These are phyloP conservation scores for Megathymus violae DNA, from an alignment of 1,140 invertebrate genomes.

Conservation along the genomic window DNA sequence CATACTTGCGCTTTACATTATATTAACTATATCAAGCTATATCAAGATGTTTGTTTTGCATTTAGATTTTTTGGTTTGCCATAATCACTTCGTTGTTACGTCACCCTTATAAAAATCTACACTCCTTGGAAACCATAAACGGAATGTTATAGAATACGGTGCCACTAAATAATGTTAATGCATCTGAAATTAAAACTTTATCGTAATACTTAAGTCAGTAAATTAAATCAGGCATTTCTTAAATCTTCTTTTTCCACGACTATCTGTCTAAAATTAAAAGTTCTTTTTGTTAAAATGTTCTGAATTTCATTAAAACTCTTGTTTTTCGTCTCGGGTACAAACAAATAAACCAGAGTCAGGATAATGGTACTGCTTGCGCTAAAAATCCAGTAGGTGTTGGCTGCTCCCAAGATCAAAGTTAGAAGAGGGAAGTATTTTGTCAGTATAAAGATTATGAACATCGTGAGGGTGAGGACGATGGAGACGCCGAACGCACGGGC, in stretches of 20 bases:
- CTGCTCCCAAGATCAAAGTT: slow-evolving; percentile 32
- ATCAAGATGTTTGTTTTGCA: too few relatives aligned
- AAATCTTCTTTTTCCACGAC: background rate
- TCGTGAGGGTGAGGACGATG: slow-evolving; percentile 71
- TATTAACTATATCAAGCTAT: too few relatives aligned
- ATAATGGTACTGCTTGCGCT: slow-evolving; percentile 20
- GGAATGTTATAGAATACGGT: too few relatives aligned
- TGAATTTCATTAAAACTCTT: slow-evolving; percentile 47
- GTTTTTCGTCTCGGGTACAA: slow-evolving; percentile 42
- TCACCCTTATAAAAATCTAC: too few relatives aligned
- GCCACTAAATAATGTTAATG: too few relatives aligned
- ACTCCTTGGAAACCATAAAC: too few relatives aligned
- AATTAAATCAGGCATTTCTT: background rate
- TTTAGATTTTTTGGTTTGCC: too few relatives aligned
- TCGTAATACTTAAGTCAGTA: too few relatives aligned
- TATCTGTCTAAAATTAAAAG: slow-evolving; percentile 8
- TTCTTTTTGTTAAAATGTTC: slow-evolving; percentile 18
- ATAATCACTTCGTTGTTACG: too few relatives aligned
- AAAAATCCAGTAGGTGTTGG: slow-evolving; percentile 44
- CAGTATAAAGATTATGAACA: slow-evolving; percentile 85
- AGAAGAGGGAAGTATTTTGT: slow-evolving; percentile 44
- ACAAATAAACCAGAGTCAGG: slow-evolving; percentile 28
- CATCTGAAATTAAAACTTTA: too few relatives aligned
- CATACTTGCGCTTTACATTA: too few relatives aligned
- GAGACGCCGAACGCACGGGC: slow-evolving; percentile 52